Evolutionary conservation across 2,113 vertebrate species (phyloP).

Genomic region (Apodemus sylvaticus): DNA sequence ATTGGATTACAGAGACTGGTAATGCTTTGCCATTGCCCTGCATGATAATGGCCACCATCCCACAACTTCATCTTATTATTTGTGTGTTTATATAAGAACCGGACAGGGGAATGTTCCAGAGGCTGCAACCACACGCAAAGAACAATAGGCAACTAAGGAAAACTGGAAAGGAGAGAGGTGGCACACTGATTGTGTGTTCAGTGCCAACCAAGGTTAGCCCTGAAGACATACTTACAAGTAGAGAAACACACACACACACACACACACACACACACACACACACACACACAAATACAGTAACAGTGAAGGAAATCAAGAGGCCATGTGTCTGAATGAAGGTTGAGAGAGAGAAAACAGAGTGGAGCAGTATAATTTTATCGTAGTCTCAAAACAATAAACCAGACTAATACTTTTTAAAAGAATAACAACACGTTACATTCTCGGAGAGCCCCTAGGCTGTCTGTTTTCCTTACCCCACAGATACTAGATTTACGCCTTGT

Average conservation of each 20-base stretch:
- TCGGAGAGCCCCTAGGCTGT: not conserved
- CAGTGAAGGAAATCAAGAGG: not conserved
- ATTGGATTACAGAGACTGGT: not conserved
- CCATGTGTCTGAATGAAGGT: not conserved
- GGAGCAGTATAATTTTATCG: not conserved
- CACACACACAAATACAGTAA: not conserved
- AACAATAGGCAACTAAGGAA: not conserved
- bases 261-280: no score
- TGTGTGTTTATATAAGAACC: not conserved
- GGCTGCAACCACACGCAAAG: not conserved
- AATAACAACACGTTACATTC: not conserved
- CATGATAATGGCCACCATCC: not conserved
- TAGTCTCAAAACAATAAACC: not conserved
- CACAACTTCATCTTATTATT: slow-evolving; percentile 17
- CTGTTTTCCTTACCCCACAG: not conserved
- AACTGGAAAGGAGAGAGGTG: not conserved
- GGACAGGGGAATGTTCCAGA: not conserved
- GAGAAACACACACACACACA: no score
- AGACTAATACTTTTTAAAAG: not conserved
- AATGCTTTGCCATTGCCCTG: not conserved
- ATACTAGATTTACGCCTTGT: not conserved
- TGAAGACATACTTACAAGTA: not conserved
- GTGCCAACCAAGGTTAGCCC: not conserved
- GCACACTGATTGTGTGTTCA: not conserved
- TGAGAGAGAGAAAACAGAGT: not conserved